Conservation (phyloP, 1,140 invertebrate species). For the Orchesella cincta region DNA sequence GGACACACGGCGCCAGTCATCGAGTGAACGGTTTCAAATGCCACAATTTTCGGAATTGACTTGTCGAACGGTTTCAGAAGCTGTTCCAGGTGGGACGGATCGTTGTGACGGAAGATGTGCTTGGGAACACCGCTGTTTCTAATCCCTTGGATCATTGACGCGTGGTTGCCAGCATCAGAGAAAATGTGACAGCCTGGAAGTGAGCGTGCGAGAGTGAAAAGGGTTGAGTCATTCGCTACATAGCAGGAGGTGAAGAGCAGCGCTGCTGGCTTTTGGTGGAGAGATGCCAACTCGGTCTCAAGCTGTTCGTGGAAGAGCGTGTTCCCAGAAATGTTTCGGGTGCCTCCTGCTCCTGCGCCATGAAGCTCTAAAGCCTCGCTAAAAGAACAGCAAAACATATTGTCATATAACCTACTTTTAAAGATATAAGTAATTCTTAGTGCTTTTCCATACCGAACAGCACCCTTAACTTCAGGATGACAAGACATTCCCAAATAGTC, state of each 20-base stretch:
- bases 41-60: conserved; percentile 88
- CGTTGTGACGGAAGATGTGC: conserved; percentile 94
- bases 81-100: conserved; percentile 80
- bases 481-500: conserved; percentile 95
- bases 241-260: conserved; percentile 95
- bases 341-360: conserved; percentile 93
- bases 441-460: conserved; percentile 65
- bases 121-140: conserved; percentile 88
- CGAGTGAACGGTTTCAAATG: conserved; percentile 99
- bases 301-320: conserved; percentile 86
- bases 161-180: conserved; percentile 97
- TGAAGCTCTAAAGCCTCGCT: conserved; percentile 79
- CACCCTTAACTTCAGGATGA: conserved; percentile 81
- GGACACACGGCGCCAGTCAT: conserved; percentile 97
- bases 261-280: conserved; percentile 91
- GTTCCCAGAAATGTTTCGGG: conserved; percentile 96
- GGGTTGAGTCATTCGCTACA: conserved; percentile 95
- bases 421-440: neutral
- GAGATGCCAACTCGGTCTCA: conserved; percentile 79
- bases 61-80: conserved; percentile 73
- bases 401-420: conserved; percentile 13
- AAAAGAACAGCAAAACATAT: conserved; percentile 42
- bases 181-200: conserved; percentile 91
- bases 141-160: conserved; percentile 98
- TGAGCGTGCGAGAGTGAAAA: conserved; percentile 86